A percentile compares a stretch with the other conserved stretches of the same genome.
Conservation (phyloP, 2,797 vertebrate species). For the Poeciliopsis infans region DNA sequence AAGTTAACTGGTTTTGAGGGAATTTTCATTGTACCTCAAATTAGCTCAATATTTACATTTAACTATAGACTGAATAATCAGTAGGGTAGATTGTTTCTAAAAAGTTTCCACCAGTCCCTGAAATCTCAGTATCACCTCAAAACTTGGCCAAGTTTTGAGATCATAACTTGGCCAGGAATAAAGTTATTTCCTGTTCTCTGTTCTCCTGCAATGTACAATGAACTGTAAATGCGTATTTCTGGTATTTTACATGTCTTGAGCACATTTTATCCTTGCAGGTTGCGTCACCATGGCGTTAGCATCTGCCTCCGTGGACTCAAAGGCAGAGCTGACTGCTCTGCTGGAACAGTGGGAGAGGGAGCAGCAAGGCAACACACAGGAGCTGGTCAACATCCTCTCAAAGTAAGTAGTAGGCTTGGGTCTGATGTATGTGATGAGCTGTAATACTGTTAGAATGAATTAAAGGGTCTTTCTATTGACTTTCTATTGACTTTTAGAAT, state of each 20-base stretch:
- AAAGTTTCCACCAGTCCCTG: background rate
- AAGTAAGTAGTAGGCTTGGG: conserved; percentile 83
- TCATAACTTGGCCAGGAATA: background rate
- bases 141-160: background rate
- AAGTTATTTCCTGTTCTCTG: background rate
- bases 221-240: background rate
- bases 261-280: conserved; percentile 37
- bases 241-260: background rate
- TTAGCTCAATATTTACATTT: background rate
- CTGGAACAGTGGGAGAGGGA: conserved; percentile 98
- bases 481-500: conserved; percentile 82
- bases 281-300: conserved; percentile 76
- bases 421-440: background rate
- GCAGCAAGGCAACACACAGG: conserved; percentile 90
- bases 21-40: background rate
- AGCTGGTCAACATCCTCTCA: conserved; percentile 93
- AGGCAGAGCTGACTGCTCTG: conserved; percentile 95
- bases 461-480: background rate
- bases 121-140: background rate
- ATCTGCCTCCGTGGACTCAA: conserved; percentile 91
- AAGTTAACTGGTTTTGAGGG: background rate
- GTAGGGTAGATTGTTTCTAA: background rate
- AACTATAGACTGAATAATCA: background rate
- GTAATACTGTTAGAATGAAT: background rate
- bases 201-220: background rate